phyloP scores from a whole-genome alignment of 2,113 vertebrate genomes.

The Pongo pygmaeus region DNA sequence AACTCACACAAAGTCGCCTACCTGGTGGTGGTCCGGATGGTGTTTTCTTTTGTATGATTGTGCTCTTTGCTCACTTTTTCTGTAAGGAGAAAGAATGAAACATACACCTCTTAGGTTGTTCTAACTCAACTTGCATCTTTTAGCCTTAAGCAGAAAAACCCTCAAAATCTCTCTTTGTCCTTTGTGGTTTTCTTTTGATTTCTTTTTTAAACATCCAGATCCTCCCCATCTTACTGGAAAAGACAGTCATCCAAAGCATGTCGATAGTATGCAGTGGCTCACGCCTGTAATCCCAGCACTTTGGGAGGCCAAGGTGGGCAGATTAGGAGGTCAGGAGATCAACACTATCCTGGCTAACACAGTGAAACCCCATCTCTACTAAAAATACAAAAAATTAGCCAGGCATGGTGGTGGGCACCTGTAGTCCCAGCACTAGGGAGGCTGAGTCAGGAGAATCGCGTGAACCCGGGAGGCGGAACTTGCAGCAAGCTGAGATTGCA shows the following conservation, averaged over 20 bases:
- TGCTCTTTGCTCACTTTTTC: constrained; percentile 99
- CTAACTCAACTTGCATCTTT: not conserved
- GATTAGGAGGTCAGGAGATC: too few relatives aligned
- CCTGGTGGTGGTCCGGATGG: constrained; percentile 93
- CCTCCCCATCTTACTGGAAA: not conserved
- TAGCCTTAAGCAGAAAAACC: not conserved
- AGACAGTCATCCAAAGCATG: not conserved
- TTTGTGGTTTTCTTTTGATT: not conserved
- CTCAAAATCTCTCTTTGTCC: not conserved
- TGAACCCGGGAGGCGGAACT: too few relatives aligned
- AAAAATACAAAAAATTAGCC: too few relatives aligned
- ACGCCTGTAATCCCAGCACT: too few relatives aligned
- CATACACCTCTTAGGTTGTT: not conserved
- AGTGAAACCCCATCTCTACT: too few relatives aligned
- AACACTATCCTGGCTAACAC: too few relatives aligned
- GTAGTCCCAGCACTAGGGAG: too few relatives aligned
- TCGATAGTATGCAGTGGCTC: not conserved
- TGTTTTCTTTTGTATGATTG: constrained; percentile 93
- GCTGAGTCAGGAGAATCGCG: too few relatives aligned
- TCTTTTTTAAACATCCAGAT: not conserved
- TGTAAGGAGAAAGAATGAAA: constrained; percentile 81
- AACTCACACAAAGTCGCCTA: constrained; percentile 73
- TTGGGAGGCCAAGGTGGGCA: too few relatives aligned
- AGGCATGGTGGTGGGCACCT: too few relatives aligned
- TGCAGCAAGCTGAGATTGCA: too few relatives aligned